Evolutionary conservation across 2,888 invertebrate genomes (phyloP), one percentile per base, ranked within the genome.

Genomic region (Harpalus rubripes): DNA sequence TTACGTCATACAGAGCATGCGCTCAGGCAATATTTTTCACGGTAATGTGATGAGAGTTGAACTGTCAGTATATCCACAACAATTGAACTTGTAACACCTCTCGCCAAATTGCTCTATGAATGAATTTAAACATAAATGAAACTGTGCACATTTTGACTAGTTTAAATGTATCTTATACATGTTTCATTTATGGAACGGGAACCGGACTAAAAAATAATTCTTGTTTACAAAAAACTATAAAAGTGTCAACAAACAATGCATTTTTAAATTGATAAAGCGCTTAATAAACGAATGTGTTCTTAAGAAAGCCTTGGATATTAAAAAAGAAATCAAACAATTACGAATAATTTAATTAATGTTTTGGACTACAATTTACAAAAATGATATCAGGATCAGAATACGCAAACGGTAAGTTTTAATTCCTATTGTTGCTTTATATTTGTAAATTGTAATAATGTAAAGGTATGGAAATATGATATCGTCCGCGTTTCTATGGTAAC

Each of bases 371-470:
- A 58, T 82, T 78, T 63, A 52, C 65, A 84, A 84, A 63, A 78
- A 84, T 84, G 84, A 84, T 84, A 78, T 84, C 84, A n/a, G 84
- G 84, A 78, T 78, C 84, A 52, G 84, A 84, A 84, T 84, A 84
- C 44, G 39, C 84, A 18, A 84, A 22, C 22, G 84, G 84, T 84
- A 63, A 63, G 84, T 78, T 7, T 32, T 76, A 32, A 15, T 74
- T 44, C 18, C 26, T 52, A 52, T 52, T 12, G 16, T 74, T 74
- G 8, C 4, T 15, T 52, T 52, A 5, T 59, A 16, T 7, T 63
- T 18, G 32, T 26, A 10, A 8, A 32, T 32, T 72, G n/a, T n/a
- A 59, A 79, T 12, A 52, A 12, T 52, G 12, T 52, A 59, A 58
- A 79, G 18, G 22, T 78, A 83, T 41, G 18, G 44, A 22, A 85